Percentiles rank a stretch among this genome's conserved stretches.
Evolutionary conservation across 2,888 invertebrate genomes (phyloP).

Genomic region (Hartigia nigra): DNA sequence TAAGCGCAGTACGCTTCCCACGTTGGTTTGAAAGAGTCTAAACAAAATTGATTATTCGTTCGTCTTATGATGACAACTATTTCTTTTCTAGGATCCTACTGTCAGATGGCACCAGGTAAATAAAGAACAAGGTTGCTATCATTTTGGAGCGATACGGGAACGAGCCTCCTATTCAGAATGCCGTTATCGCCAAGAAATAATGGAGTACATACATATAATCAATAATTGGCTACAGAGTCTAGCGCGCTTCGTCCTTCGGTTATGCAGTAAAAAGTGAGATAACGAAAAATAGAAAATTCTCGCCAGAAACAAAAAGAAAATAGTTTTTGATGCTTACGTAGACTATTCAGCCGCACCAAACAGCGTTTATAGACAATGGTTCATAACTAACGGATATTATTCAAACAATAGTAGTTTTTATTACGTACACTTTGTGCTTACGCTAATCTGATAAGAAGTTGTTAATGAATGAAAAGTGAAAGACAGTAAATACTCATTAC

Average conservation of each 20-base stretch:
- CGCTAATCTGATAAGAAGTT: neutral
- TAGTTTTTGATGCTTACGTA: neutral
- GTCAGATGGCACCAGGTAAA: slow-evolving; percentile 61
- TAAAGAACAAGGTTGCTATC: slow-evolving; percentile 10
- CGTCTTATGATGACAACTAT: slow-evolving; percentile 6
- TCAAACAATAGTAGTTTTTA: neutral
- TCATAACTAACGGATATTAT: neutral
- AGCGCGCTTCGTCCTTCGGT: neutral
- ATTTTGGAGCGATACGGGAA: neutral
- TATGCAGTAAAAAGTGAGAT: neutral
- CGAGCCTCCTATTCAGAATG: neutral
- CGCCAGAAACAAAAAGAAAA: neutral
- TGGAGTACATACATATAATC: neutral
- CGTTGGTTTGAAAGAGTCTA: neutral
- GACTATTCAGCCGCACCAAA: neutral
- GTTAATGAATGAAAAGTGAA: neutral
- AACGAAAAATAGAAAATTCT: neutral
- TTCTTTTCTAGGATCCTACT: slow-evolving; percentile 54
- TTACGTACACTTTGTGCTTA: neutral
- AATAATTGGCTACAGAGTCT: neutral
- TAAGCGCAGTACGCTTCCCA: neutral
- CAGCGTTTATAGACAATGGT: neutral
- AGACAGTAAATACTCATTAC: neutral
- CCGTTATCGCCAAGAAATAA: neutral
- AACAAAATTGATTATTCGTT: neutral